Base-by-base conservation (phyloP, 35 echinoderm and acorn worm genomes). In the Apostichopus japonicus region DNA sequence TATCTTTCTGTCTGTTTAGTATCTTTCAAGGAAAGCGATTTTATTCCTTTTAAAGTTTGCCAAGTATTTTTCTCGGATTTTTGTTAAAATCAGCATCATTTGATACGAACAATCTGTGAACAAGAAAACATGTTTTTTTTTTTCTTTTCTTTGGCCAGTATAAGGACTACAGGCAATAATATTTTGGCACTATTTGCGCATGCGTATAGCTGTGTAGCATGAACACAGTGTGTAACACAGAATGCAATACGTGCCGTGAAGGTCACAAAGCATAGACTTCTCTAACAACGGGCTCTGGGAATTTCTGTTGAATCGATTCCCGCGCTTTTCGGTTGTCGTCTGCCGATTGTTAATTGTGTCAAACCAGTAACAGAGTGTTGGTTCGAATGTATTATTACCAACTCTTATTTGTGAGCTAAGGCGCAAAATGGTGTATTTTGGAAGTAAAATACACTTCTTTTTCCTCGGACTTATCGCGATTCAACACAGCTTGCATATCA, bases 261-360 rank as follows among this genome's bases (percentile, higher is more conserved):
- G 81, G 81, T 57, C 81, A 84, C 54, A 84, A 56, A 84, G 81
- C 81, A 84, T 55, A 84, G 53, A 84, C 81, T 84, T 56, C 81
- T 56, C 54, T 84, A 57, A 84, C 54, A 84, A 58, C 81, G 81
- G 81, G 81, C 81, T 84, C 56, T 84, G 81, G 81, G 54, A 84
- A 84, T 84, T 84, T 84, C 54, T 84, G 81, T 84, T 84, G 81
- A 84, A 84, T 84, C 81, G 54, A 84, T 84, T 84, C 81, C 81
- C 81, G 81, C 81, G 81, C 81, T 84, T 84, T 84, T 84, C 56
- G 81, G 81, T 84, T 84, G 53, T 59, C 54, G 81, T 84, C 17
- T 84, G 81, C 81, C n/a, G 55, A 84, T 58, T 84, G 81, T 84
- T 57, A 84, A 84, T 84, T 84, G 56, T 84, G 56, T 58, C 56